phyloP scores from a whole-genome alignment of 2,888 invertebrate species.

The Noctua janthe region DNA sequence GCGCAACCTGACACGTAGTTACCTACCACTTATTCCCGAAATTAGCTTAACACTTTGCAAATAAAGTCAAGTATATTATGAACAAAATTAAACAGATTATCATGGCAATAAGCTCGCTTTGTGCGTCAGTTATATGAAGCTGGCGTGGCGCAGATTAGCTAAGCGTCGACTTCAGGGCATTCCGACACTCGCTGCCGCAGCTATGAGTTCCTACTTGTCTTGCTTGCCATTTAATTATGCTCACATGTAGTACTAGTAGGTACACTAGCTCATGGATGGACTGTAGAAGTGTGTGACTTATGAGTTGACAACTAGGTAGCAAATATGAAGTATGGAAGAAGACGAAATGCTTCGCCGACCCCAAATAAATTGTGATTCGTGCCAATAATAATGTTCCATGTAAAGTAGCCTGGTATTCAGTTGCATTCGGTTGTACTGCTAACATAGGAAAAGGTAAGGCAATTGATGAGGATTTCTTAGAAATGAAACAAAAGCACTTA shows the following conservation, averaged over 20 bases:
- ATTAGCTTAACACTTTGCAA: background rate
- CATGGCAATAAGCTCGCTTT: conserved; percentile 5
- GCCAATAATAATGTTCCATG: background rate
- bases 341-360: background rate
- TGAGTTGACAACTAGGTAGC: background rate
- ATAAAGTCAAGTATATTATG: background rate
- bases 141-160: conserved; percentile 16
- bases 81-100: conserved; percentile 21
- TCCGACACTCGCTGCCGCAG: background rate
- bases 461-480: background rate
- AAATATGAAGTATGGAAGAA: background rate
- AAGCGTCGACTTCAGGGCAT: background rate
- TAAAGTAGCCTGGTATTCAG: background rate
- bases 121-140: conserved; percentile 12
- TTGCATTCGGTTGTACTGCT: background rate
- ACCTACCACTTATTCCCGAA: background rate
- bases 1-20: background rate
- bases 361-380: background rate
- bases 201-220: too few species aligned
- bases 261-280: background rate
- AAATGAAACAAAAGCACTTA: background rate
- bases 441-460: background rate
- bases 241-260: background rate
- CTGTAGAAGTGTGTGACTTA: background rate
- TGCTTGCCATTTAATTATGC: background rate